Conservation (phyloP, 2,888 invertebrate genomes). For the Chrysolina americana region DNA sequence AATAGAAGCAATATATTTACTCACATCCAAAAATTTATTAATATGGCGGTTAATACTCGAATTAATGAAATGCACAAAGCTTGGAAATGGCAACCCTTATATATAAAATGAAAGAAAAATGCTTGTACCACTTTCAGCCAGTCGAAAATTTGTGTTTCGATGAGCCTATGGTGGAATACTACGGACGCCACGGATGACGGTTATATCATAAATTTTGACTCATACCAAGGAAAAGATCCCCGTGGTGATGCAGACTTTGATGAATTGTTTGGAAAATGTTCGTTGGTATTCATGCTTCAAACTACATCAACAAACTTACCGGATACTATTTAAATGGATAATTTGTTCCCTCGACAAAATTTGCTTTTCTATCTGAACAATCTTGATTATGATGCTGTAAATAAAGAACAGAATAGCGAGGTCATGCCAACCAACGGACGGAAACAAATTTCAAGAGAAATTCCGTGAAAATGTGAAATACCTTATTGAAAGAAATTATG, state of each 20-base stretch:
- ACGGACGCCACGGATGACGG: slow-evolving; percentile 48
- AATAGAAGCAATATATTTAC: not conserved
- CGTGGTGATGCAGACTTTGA: slow-evolving; percentile 30
- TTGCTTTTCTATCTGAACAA: slow-evolving; percentile 36
- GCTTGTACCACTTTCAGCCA: too few species aligned
- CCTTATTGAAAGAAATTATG: not conserved
- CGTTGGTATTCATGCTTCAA: slow-evolving; percentile 23
- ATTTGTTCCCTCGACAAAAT: slow-evolving; percentile 19
- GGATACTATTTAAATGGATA: slow-evolving; percentile 28
- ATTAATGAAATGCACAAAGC: not conserved
- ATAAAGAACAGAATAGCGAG: slow-evolving; percentile 31
- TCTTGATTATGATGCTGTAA: slow-evolving; percentile 30
- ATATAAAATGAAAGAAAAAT: not conserved
- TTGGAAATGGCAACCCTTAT: not conserved
- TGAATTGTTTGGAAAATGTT: slow-evolving; percentile 23
- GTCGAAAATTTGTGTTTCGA: slow-evolving; percentile 40
- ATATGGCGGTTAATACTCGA: not conserved
- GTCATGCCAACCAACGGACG: slow-evolving; percentile 15
- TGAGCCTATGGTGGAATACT: slow-evolving; percentile 53
- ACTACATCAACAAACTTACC: slow-evolving; percentile 32
- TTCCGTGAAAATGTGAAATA: not conserved
- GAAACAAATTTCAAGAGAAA: slow-evolving; percentile 31
- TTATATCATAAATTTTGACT: too few species aligned
- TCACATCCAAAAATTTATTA: not conserved
- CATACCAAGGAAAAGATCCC: slow-evolving; percentile 38